Evolutionary conservation across 2,113 vertebrate genomes (phyloP).

Genomic region (Pelobates fuscus): DNA sequence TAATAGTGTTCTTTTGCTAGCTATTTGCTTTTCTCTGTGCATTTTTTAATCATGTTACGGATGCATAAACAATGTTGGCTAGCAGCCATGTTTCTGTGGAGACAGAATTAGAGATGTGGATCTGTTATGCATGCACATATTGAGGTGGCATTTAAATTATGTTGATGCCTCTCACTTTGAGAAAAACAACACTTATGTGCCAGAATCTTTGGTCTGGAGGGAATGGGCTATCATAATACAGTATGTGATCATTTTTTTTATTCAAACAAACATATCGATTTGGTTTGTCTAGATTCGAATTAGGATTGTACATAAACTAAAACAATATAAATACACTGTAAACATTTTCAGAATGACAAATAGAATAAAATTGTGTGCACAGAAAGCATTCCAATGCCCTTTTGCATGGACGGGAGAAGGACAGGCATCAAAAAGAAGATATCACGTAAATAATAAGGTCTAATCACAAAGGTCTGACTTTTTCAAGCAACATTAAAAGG

Average conservation of each 20-base stretch:
- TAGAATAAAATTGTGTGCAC: too few species aligned
- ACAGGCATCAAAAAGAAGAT: too few species aligned
- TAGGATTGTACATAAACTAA: neutral
- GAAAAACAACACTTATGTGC: constrained; percentile 39
- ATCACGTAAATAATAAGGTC: too few species aligned
- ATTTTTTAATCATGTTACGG: constrained; percentile 47
- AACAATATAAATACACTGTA: neutral
- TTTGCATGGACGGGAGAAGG: too few species aligned
- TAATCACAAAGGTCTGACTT: too few species aligned
- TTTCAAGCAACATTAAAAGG: too few species aligned
- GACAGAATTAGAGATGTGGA: constrained; percentile 33
- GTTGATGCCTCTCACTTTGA: constrained; percentile 34
- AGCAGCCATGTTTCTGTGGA: constrained; percentile 44
- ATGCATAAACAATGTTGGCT: constrained; percentile 42
- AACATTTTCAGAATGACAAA: neutral
- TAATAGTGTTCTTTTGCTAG: constrained; percentile 10
- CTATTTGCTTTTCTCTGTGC: constrained; percentile 34
- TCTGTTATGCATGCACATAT: constrained; percentile 49
- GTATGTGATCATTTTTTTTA: constrained; percentile 17
- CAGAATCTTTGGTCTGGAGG: constrained; percentile 38
- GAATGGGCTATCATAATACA: constrained; percentile 39
- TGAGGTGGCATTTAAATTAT: constrained; percentile 51
- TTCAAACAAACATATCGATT: constrained; percentile 28
- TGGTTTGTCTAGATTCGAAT: neutral
- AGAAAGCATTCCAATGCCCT: too few species aligned